Base-by-base conservation (phyloP, 2,113 vertebrate species). In the Cyanistes caeruleus region DNA sequence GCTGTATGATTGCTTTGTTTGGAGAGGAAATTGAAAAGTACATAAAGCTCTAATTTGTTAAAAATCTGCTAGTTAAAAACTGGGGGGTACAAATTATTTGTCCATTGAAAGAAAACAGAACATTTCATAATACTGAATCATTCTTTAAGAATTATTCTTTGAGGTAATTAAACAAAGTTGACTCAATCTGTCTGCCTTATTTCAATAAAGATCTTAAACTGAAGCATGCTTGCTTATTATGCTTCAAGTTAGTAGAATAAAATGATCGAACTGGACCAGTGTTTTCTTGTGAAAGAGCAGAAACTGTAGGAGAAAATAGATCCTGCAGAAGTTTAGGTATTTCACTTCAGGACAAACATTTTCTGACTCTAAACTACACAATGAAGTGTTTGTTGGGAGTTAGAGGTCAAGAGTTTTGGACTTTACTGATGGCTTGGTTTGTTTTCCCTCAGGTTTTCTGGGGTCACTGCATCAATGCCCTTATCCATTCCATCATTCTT, bases 401-500 rank as follows among this genome's bases (percentile, higher is more conserved):
- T 93, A 43, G 74, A 95, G 93, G 95, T 97, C 96, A 88, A 98
- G 96, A 95, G 93, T 96, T 96, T 96, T 96, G 97, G 97, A 95
- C 93, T 88, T 82, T 39, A 62, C 97, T 97, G 96, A 98, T 78
- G 83, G 86, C 78, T 97, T 84, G 94, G 93, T 98, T 96, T 98
- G 93, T 98, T 97, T 98, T 97, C 95, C 96, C 80, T 41, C 97
- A 99, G 99, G 99, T 99, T 97, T 99, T 99, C 97, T 99, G 99
- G 99, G 99, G 99, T 98, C 99, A 99, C 98, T 99, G 99, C 98
- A 99, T 99, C 98, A 99, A 99, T 97, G 99, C 99, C 97, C 98
- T 99, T 98, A 98, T 99, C 98, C 99, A 99, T 98, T 99, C 99
- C 93, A 98, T 99, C 97, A 99, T 99, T 97, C 99, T 99, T 93